Conservation (phyloP, 2,888 invertebrate genomes). For the Andrena trimmerana region DNA sequence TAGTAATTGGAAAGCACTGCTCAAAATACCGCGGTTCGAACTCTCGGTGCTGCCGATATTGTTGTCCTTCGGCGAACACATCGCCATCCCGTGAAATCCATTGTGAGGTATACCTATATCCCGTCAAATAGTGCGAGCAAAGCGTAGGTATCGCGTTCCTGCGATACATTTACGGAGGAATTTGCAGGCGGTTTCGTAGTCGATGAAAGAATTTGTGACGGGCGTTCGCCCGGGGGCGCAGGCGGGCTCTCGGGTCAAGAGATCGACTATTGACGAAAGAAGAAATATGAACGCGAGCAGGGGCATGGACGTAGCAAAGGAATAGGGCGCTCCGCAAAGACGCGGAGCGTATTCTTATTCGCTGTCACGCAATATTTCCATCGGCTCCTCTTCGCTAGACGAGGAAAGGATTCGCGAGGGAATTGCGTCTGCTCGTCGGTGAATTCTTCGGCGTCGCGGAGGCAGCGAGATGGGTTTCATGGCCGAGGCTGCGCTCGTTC, state of each 20-base stretch:
- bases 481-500: conserved; percentile 28
- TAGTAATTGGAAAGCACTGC: conserved; percentile 30
- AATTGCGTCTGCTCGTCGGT: conserved; percentile 61
- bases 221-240: not conserved
- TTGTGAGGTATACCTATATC: too few relatives aligned
- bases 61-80: not conserved
- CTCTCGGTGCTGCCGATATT: not conserved
- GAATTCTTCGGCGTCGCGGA: conserved; percentile 56
- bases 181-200: not conserved
- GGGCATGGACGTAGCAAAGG: not conserved
- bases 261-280: conserved; percentile 16
- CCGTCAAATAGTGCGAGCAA: not conserved
- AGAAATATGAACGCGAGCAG: conserved; percentile 4
- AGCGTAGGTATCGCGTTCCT: not conserved
- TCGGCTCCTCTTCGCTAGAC: conserved; percentile 27
- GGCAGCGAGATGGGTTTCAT: conserved; percentile 48
- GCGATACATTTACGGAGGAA: conserved; percentile 1
- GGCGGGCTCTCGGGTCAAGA: conserved; percentile 20
- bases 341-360: conserved; percentile 63
- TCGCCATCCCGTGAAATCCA: not conserved
- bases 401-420: conserved; percentile 60
- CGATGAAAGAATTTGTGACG: conserved; percentile 22
- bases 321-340: conserved; percentile 16
- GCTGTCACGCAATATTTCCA: conserved; percentile 67
- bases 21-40: not conserved